Conservation (phyloP, 2,797 vertebrate species). For the Moxostoma hubbsi region DNA sequence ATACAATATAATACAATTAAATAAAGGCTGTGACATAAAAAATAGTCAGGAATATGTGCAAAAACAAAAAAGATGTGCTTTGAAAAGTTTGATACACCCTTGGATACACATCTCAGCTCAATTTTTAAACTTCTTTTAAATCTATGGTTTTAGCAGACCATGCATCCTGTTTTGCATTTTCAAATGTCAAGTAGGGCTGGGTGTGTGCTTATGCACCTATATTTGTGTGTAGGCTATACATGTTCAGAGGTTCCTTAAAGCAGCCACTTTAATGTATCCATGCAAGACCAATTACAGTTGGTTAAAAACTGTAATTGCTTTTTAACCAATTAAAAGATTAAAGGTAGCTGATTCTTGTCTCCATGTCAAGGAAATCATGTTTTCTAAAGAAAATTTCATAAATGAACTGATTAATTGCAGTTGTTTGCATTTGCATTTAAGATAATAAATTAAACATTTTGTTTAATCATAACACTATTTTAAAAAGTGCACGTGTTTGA, state of each 20-base stretch:
- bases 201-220: slow-evolving; percentile 30
- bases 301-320: no score
- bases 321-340: no score
- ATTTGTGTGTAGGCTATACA: not conserved
- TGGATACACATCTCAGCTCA: no score
- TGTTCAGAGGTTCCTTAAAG: not conserved
- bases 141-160: slow-evolving; percentile 27
- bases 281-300: not conserved
- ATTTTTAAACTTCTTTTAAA: slow-evolving; percentile 4
- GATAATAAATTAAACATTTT: not conserved
- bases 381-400: slow-evolving; percentile 14
- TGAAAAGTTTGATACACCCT: no score
- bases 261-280: not conserved
- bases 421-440: slow-evolving; percentile 15
- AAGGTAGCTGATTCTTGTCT: slow-evolving; percentile 19
- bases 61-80: no score
- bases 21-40: no score
- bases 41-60: no score
- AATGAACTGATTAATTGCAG: slow-evolving; percentile 1
- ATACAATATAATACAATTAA: no score
- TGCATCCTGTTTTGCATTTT: slow-evolving; percentile 47
- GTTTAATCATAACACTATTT: no score
- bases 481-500: no score
- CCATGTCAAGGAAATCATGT: not conserved
- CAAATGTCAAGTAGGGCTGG: slow-evolving; percentile 31